Conservation (phyloP, 1,140 invertebrate genomes). For the Bombus huntii region DNA sequence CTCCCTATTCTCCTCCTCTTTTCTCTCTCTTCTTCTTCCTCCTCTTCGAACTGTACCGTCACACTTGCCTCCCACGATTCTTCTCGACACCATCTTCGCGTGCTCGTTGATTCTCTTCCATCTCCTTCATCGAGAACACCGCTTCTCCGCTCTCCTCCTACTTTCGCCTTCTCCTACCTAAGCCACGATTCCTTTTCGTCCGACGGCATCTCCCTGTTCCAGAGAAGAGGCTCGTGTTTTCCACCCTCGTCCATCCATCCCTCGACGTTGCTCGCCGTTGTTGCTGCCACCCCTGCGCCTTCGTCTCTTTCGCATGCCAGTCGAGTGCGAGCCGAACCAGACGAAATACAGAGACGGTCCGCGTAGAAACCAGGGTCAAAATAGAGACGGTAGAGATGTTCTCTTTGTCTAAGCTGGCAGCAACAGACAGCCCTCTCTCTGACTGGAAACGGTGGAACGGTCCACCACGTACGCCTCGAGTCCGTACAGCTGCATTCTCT, state of each 20-base stretch:
- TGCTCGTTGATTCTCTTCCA: not conserved
- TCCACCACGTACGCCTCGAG: slow-evolving; percentile 27
- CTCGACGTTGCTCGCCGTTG: no score
- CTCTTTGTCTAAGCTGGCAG: slow-evolving; percentile 48
- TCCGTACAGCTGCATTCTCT: slow-evolving; percentile 12
- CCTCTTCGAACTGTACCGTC: not conserved
- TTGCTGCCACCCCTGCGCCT: slow-evolving; percentile 19
- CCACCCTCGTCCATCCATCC: not conserved
- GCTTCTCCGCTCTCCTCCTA: not conserved
- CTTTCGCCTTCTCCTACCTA: not conserved
- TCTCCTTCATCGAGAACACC: not conserved
- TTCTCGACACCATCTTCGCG: no score
- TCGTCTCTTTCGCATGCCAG: slow-evolving; percentile 23
- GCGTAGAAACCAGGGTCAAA: not conserved
- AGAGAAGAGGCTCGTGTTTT: not conserved
- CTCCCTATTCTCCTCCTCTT: not conserved
- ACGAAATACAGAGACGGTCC: not conserved
- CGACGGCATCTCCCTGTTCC: not conserved
- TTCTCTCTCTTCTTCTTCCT: not conserved
- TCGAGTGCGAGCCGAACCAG: not conserved
- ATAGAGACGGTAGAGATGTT: slow-evolving; percentile 4
- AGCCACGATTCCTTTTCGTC: slow-evolving; percentile 36
- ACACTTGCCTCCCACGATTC: no score
- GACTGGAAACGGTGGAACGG: slow-evolving; percentile 29
- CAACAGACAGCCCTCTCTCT: slow-evolving; percentile 36